Conservation (phyloP, 2,797 vertebrate genomes). For the Myripristis jacobus region DNA sequence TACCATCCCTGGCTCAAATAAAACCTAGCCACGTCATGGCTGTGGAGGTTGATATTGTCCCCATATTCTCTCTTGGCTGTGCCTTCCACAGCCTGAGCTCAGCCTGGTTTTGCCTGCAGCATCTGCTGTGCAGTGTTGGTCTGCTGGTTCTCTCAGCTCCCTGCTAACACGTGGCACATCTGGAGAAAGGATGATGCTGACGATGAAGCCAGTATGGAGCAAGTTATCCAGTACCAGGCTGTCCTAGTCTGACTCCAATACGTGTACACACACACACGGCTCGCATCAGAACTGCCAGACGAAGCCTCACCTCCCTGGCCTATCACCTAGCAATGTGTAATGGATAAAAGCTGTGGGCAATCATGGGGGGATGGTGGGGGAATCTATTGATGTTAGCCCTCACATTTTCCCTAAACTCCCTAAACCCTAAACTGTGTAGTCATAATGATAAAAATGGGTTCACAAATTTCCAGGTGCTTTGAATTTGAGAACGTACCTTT, state of each 20-base stretch:
- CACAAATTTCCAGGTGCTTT: conserved; percentile 5
- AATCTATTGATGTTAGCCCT: not conserved
- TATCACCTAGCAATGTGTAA: conserved; percentile 40
- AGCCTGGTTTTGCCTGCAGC: conserved; percentile 72
- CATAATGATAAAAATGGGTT: conserved; percentile 22
- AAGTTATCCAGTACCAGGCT: conserved; percentile 71
- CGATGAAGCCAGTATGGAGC: conserved; percentile 67
- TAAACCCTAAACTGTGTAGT: no score
- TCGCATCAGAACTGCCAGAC: conserved; percentile 31
- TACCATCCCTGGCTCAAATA: conserved; percentile 54
- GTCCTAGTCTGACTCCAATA: conserved; percentile 61
- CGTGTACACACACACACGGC: conserved; percentile 8
- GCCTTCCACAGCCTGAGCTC: conserved; percentile 19
- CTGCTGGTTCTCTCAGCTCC: conserved; percentile 69
- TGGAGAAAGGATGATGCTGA: conserved; percentile 83
- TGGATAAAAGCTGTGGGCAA: conserved; percentile 53
- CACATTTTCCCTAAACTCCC: no score
- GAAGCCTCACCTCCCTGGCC: conserved; percentile 45
- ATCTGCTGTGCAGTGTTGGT: conserved; percentile 78
- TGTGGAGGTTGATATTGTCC: conserved; percentile 64
- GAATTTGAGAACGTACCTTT: not conserved
- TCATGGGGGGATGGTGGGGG: conserved; percentile 9
- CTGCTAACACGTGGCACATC: conserved; percentile 86
- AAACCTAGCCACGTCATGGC: conserved; percentile 60
- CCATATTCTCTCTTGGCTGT: conserved; percentile 62